Conservation (phyloP, 1,140 invertebrate genomes). For the Ylistrum balloti region DNA sequence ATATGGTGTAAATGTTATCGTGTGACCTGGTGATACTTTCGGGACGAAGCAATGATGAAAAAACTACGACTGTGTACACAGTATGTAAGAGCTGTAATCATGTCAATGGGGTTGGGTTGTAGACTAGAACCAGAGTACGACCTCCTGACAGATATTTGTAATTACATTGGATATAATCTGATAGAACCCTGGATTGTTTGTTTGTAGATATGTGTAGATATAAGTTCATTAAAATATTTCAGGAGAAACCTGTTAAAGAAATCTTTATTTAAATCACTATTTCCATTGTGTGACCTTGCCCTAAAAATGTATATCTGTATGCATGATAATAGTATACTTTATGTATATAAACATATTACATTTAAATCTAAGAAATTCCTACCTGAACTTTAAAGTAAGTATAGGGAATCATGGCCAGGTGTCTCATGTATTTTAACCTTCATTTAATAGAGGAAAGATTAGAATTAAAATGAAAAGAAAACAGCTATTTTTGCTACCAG, state of each 20-base stretch:
- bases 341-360: neutral
- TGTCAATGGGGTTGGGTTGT: neutral
- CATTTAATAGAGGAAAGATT: neutral
- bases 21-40: neutral
- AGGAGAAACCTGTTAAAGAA: neutral
- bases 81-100: neutral
- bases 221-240: neutral
- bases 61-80: constrained; percentile 8
- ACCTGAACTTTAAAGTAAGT: neutral
- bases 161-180: neutral
- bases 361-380: neutral
- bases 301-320: neutral
- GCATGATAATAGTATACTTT: neutral
- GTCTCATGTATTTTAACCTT: neutral
- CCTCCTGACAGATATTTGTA: neutral
- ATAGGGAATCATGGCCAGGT: neutral
- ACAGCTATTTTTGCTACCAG: neutral
- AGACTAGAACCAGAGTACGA: neutral
- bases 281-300: neutral
- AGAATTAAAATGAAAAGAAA: neutral
- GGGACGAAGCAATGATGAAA: neutral
- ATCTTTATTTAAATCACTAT: too few species aligned
- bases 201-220: neutral
- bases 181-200: neutral
- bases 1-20: neutral